Evolutionary conservation across 2,113 vertebrate species (phyloP).

Genomic region (Notarius lentiginosus): DNA sequence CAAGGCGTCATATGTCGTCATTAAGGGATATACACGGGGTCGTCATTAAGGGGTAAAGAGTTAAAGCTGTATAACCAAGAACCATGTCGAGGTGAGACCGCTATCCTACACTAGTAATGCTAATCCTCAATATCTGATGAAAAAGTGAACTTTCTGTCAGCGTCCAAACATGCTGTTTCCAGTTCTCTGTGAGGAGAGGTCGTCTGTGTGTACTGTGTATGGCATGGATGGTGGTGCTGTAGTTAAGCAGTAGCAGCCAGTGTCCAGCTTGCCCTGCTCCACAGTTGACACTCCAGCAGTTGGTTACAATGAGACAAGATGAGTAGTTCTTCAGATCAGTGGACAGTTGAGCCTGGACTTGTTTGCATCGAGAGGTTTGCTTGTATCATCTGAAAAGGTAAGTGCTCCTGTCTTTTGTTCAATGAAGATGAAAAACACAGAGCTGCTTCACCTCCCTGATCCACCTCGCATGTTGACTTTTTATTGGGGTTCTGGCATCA

Average conservation of each 20-base stretch:
- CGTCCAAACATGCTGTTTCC: conserved; percentile 20
- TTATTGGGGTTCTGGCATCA: conserved; percentile 91
- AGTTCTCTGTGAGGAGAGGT: conserved; percentile 54
- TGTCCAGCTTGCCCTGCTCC: conserved; percentile 73
- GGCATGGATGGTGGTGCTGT: conserved; percentile 53
- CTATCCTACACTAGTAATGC: background rate
- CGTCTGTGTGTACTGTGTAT: conserved; percentile 59
- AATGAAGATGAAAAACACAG: conserved; percentile 67
- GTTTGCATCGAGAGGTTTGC: conserved; percentile 97
- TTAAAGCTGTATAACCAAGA: background rate
- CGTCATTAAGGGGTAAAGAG: too few species aligned
- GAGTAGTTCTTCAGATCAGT: conserved; percentile 99
- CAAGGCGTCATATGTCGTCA: too few species aligned
- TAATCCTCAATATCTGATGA: background rate
- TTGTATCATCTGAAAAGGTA: conserved; percentile 94
- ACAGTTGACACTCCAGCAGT: conserved; percentile 95
- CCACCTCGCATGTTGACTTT: conserved; percentile 50
- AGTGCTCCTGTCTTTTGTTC: conserved; percentile 79
- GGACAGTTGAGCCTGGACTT: conserved; percentile 99
- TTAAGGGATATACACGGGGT: too few species aligned
- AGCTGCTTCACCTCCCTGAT: conserved; percentile 50
- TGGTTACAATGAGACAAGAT: conserved; percentile 94
- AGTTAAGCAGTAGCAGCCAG: conserved; percentile 69
- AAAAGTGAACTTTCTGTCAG: conserved; percentile 6
- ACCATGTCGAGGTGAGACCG: background rate